Evolutionary conservation across 2,888 invertebrate species (phyloP).

Genomic region (Mimumesa dahlbomi): DNA sequence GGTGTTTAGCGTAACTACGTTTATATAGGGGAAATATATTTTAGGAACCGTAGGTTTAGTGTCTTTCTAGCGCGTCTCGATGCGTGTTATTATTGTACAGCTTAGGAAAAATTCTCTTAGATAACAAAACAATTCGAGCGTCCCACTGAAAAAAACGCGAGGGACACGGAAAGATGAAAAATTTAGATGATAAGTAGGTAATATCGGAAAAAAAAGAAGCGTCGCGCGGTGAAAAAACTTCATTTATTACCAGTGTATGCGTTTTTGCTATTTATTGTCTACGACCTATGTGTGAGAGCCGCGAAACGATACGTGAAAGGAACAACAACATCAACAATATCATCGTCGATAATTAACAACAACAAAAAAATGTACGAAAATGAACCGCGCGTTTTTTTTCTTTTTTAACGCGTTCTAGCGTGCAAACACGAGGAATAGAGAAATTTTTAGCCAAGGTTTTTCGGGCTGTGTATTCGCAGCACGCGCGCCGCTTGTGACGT

Average conservation of each 20-base stretch:
- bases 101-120: conserved; percentile 56
- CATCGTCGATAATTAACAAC: no score
- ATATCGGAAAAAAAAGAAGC: conserved; percentile 9
- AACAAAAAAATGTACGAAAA: conserved; percentile 22
- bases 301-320: no score
- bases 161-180: neutral
- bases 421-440: conserved; percentile 34
- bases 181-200: neutral
- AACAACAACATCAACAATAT: no score
- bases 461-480: conserved; percentile 33
- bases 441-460: conserved; percentile 57
- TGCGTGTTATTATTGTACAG: conserved; percentile 49
- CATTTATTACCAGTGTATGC: conserved; percentile 27
- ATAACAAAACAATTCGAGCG: conserved; percentile 41
- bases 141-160: neutral
- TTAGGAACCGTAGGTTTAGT: conserved; percentile 41
- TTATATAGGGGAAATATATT: conserved; percentile 34
- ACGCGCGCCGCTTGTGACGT: conserved; percentile 27
- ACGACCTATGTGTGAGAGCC: conserved; percentile 6
- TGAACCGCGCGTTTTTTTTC: conserved; percentile 25
- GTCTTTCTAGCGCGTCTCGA: conserved; percentile 35
- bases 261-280: conserved; percentile 52
- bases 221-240: conserved; percentile 30
- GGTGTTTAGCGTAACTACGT: conserved; percentile 43
- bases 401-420: conserved; percentile 7